Evolutionary conservation across 2,888 invertebrate genomes (phyloP).

Genomic region (Dasysyrphus albostriatus): DNA sequence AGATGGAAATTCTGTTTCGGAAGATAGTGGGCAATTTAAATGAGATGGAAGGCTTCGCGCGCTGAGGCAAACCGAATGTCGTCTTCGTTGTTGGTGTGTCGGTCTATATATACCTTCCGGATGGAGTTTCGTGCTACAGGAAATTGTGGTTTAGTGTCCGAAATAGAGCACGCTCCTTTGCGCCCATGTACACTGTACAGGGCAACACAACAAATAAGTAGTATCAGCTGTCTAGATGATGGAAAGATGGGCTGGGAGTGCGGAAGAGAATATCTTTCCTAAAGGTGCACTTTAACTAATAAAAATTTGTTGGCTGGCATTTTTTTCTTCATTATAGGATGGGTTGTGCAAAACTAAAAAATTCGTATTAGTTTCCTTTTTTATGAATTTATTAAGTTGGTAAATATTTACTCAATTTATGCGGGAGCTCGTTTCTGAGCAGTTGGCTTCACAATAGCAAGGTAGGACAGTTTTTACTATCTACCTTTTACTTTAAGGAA

Average conservation of each 20-base stretch:
- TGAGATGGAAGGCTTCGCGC: conserved; percentile 59
- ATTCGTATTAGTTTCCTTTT: background rate
- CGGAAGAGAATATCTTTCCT: conserved; percentile 44
- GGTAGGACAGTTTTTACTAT: too few species aligned
- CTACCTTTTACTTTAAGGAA: too few species aligned
- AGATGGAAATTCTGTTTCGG: conserved; percentile 71
- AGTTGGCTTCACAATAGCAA: background rate
- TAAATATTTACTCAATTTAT: conserved; percentile 2
- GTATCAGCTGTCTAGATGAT: conserved; percentile 62
- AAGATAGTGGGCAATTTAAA: conserved; percentile 73
- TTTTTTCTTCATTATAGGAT: background rate
- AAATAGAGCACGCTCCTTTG: conserved; percentile 67
- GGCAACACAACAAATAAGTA: conserved; percentile 54
- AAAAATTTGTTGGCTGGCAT: conserved; percentile 15
- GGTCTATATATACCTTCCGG: conserved; percentile 60
- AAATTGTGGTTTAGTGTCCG: conserved; percentile 75
- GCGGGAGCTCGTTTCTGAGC: background rate
- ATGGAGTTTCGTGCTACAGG: conserved; percentile 74
- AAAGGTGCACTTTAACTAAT: conserved; percentile 68
- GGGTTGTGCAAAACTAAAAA: conserved; percentile 6
- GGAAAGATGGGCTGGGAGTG: conserved; percentile 19
- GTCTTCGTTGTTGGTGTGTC: conserved; percentile 4
- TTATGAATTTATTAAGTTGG: conserved; percentile 18
- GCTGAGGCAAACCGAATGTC: background rate
- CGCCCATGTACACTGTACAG: background rate